phyloP scores from a whole-genome alignment of 2,888 invertebrate species.

The Dendrolimus houi region DNA sequence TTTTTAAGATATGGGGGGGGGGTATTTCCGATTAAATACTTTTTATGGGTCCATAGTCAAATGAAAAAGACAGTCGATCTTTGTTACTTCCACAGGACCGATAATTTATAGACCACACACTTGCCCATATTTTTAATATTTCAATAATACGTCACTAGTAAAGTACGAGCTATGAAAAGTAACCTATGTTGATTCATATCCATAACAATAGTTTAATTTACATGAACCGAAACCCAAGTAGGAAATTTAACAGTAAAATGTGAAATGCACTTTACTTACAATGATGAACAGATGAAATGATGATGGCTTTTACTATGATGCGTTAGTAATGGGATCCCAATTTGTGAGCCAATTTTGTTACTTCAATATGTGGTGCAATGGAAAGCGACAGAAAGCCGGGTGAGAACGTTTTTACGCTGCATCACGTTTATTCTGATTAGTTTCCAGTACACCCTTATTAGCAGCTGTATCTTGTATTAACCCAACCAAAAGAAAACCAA shows the following conservation, averaged over 20 bases:
- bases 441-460: slow-evolving; percentile 72
- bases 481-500: slow-evolving; percentile 76
- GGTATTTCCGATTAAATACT: too few species aligned
- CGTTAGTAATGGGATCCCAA: slow-evolving; percentile 75
- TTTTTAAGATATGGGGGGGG: too few species aligned
- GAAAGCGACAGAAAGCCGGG: slow-evolving; percentile 73
- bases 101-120: too few species aligned
- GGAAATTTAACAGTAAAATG: slow-evolving; percentile 38
- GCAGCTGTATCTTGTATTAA: slow-evolving; percentile 77
- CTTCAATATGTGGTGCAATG: slow-evolving; percentile 69
- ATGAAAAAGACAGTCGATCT: too few species aligned
- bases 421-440: slow-evolving; percentile 60
- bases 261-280: slow-evolving; percentile 70
- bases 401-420: slow-evolving; percentile 51
- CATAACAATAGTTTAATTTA: slow-evolving; percentile 1
- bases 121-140: too few species aligned
- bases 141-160: too few species aligned
- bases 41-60: too few species aligned
- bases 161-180: neutral
- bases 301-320: slow-evolving; percentile 69
- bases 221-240: slow-evolving; percentile 8
- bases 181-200: neutral
- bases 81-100: too few species aligned
- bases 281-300: slow-evolving; percentile 64
- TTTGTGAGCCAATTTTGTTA: slow-evolving; percentile 73